Base-by-base conservation (phyloP, 2,888 invertebrate genomes). In the Chrysolina haemoptera region DNA sequence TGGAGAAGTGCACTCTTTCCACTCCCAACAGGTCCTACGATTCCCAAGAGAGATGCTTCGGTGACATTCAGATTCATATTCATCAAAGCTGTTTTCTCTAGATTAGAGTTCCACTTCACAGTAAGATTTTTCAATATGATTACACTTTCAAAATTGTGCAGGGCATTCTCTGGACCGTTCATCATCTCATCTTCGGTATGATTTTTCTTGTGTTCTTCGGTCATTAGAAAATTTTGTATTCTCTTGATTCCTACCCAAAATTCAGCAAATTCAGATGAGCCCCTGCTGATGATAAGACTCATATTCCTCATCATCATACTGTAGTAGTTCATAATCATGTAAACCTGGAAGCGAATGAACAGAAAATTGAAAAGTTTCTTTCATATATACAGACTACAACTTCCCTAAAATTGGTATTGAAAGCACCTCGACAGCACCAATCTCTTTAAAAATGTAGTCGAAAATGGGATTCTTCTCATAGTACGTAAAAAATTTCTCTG, bases 1-100 rank as follows among this genome's bases (percentile, higher is more conserved):
- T 75, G 92, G 0, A 95, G 87, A 0, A 95, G 84, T 0, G 94
- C 93, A 1, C 93, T 92, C 78, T 94, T 92, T 14, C 92, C 92
- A 65, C 90, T 88, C 1, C 92, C 92, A 0, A 92, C 92, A 3
- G 91, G 89, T 55, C 92, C 92, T 68, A 92, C 90, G 20, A 88
- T 78, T 0, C 87, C 90, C 0, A 93, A 88, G 1, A 93, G 85
- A 67, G 83, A 81, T 6, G 87, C 85, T 68, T 16, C 83, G 18
- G 80, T 77, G 0, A 86, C 82, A 5, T 76, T 82, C 16, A 88
- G 53, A 73, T 80, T 84, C 5, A 88, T 79, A 53, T 85, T 80
- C 4, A 82, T 82, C 55, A 88, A 74, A n/a, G 86, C 85, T 40
- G 41, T 82, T 80, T 12, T 88, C 88, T 0, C 69, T 1, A 82